phyloP scores from a whole-genome alignment of 35 echinoderm and acorn worm genomes.

The Lytechinus pictus region DNA sequence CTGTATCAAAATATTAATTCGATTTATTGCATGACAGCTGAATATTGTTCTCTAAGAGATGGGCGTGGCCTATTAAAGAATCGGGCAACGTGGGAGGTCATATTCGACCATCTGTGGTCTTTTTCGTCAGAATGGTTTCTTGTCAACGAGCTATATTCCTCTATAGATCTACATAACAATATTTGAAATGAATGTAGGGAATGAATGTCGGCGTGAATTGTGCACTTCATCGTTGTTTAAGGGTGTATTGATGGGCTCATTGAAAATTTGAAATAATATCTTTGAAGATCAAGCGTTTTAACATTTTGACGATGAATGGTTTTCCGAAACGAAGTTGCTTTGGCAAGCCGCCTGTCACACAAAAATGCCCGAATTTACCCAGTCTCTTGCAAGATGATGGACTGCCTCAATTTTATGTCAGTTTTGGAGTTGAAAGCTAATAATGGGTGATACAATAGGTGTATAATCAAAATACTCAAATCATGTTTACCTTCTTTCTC shows the following conservation, averaged over 20 bases:
- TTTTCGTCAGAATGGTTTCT: background rate
- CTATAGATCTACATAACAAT: too few species aligned
- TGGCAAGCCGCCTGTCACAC: background rate
- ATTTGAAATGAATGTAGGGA: too few species aligned
- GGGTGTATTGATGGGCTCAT: background rate
- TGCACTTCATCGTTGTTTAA: background rate
- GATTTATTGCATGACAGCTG: background rate
- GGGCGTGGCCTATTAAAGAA: background rate
- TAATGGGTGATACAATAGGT: background rate
- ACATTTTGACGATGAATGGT: background rate
- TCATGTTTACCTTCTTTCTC: background rate
- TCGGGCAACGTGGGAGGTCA: background rate
- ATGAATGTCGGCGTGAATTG: too few species aligned
- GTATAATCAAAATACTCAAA: background rate
- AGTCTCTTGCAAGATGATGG: background rate
- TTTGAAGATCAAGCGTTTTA: background rate
- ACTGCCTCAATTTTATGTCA: background rate
- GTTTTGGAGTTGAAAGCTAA: background rate
- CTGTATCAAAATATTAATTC: background rate
- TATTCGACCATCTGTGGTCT: background rate
- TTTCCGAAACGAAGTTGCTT: background rate
- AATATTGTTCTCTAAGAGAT: background rate
- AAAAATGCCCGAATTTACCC: background rate
- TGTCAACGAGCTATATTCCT: background rate
- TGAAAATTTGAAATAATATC: background rate